A percentile compares a stretch with the other conserved stretches of the same genome.
These are phyloP conservation scores for Scortum barcoo DNA, from an alignment of 2,113 vertebrate species.

Conservation along the genomic window DNA sequence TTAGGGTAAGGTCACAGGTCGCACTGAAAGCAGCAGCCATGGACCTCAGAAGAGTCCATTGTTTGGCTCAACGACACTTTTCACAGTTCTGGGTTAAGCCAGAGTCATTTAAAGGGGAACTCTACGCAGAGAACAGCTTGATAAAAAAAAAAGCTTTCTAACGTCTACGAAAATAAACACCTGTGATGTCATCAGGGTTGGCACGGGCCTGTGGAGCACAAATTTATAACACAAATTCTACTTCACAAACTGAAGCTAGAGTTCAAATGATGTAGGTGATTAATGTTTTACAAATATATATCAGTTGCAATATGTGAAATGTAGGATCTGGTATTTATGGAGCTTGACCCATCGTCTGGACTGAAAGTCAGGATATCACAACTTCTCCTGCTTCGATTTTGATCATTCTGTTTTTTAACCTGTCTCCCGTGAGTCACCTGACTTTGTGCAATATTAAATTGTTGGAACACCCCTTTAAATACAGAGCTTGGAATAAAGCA, in stretches of 20 bases:
- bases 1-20: constrained; percentile 47
- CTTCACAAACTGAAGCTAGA: background rate
- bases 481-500: background rate
- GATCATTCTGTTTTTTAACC: background rate
- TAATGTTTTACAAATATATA: background rate
- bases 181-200: constrained; percentile 19
- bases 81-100: background rate
- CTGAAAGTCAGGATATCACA: background rate
- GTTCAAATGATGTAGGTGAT: background rate
- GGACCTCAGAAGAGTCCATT: background rate
- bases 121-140: background rate
- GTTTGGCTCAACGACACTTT: constrained; percentile 4
- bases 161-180: constrained; percentile 2
- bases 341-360: background rate
- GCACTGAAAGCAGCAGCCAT: background rate
- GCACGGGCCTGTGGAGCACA: background rate
- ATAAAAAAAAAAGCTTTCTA: background rate
- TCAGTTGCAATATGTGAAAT: background rate
- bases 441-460: background rate
- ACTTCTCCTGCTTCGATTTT: background rate
- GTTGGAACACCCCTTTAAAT: constrained; percentile 13
- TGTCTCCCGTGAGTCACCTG: background rate
- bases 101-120: background rate
- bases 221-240: background rate
- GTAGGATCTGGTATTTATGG: background rate